Base-by-base conservation (phyloP, 2,797 vertebrate genomes). In the Epinephelus malabaricus region DNA sequence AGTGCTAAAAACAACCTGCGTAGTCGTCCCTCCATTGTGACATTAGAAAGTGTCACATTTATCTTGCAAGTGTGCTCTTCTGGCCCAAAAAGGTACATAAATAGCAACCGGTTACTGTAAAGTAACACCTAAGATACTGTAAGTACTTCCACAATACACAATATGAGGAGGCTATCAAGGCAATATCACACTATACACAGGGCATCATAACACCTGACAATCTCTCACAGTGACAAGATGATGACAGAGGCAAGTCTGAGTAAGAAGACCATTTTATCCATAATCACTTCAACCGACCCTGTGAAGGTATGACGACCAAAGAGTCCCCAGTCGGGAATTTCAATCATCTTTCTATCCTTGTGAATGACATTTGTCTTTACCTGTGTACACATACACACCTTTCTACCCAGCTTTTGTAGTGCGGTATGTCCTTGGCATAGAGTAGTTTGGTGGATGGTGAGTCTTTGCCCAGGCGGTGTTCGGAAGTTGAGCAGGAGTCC, bases 371-470 rank as follows among this genome's bases (percentile, higher is more conserved):
- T 68, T 38, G 18, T 61, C 19, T 72, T 67, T 45, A n/a, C 30
- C 23, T 51, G 30, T 9, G 23, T 43, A 49, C 2, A 14, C 13
- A 62, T 15, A 84, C 86, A 12, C 74, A 98, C 97, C 97, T 97
- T 89, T 98, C 97, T 43, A 98, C 97, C 97, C 97, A 98, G 94
- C 96, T 98, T 91, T 98, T 98, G 91, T 98, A 98, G 93, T 97
- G 97, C 60, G 97, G 97, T 88, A 98, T 98, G 89, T 98, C 97
- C 97, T 98, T 98, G 93, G 97, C 97, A 0, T 98, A 98, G 0
- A 98, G 96, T 3, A 98, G 95, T 88, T 98, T 98, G 93, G 97
- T 98, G 90, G 97, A 98, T 30, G 97, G 97, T 0, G 97, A 98
- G 79, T 98, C 97, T 84, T 98, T 98, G 86, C 97, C 97, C 83